Conservation (phyloP, 1,140 invertebrate genomes). For the Drosophila orosa region DNA sequence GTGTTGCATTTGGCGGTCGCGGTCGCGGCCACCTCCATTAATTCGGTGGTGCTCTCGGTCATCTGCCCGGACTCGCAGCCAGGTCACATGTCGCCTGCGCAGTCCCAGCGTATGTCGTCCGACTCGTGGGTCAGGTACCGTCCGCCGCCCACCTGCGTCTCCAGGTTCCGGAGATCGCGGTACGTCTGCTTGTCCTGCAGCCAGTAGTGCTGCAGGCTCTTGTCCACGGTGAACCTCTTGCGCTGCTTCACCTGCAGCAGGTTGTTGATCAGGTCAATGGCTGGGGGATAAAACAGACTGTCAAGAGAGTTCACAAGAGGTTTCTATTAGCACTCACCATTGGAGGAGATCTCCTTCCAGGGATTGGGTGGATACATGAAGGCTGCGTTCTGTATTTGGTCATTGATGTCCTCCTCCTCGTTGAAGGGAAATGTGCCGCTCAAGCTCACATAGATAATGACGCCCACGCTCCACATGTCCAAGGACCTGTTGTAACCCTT, state of each 20-base stretch:
- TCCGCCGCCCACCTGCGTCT: conserved; percentile 90
- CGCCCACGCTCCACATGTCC: conserved; percentile 99
- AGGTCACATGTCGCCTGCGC: conserved; percentile 84
- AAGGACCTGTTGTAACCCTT: conserved; percentile 99
- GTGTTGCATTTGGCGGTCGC: not conserved
- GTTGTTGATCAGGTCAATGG: conserved; percentile 99
- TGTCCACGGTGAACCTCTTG: conserved; percentile 98
- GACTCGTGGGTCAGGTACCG: conserved; percentile 98
- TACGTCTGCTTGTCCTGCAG: conserved; percentile 98
- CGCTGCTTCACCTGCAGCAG: conserved; percentile 99
- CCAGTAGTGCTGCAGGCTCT: conserved; percentile 97
- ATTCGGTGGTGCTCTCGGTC: conserved; percentile 15
- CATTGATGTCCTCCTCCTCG: conserved; percentile 99
- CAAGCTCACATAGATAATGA: conserved; percentile 98
- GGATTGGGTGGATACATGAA: conserved; percentile 99
- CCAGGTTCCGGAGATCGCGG: conserved; percentile 95
- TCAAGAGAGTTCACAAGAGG: too few species aligned
- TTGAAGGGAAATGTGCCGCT: conserved; percentile 99
- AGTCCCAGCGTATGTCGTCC: conserved; percentile 96
- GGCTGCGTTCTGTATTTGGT: conserved; percentile 99
- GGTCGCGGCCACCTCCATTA: conserved; percentile 3
- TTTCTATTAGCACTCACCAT: conserved; percentile 87
- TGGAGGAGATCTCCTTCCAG: conserved; percentile 98
- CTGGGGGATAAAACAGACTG: conserved; percentile 86
- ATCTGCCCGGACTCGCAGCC: conserved; percentile 18